A percentile compares a stretch with the other conserved stretches of the same genome.
phyloP scores from a whole-genome alignment of 2,113 vertebrate species.

The Saguinus imperator region DNA sequence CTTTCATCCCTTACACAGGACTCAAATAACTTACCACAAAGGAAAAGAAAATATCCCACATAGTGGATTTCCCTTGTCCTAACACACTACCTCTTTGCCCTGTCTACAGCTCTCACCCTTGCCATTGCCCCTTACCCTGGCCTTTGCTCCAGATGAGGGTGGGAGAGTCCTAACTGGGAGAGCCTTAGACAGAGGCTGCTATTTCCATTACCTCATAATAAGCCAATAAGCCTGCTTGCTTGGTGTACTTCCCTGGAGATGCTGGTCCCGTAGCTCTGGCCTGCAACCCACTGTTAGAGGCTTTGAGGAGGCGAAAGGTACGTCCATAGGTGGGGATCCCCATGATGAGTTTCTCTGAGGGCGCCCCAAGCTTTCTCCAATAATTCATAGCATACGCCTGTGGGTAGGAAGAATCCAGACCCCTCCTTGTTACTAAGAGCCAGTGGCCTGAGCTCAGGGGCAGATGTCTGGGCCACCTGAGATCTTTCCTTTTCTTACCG shows the following conservation, averaged over 20 bases:
- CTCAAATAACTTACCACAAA: neutral
- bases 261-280: slow-evolving; percentile 83
- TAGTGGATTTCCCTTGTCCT: neutral
- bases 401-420: neutral
- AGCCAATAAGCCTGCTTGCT: slow-evolving; percentile 88
- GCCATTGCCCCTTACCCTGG: neutral
- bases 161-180: neutral
- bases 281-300: slow-evolving; percentile 76
- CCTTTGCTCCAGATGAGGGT: neutral
- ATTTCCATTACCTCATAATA: slow-evolving; percentile 87
- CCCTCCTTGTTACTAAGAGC: neutral
- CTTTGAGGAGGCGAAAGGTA: slow-evolving; percentile 84
- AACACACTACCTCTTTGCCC: neutral
- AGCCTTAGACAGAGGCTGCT: neutral
- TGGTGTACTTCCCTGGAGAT: slow-evolving; percentile 85
- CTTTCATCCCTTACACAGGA: neutral
- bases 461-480: neutral
- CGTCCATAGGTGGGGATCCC: slow-evolving; percentile 89
- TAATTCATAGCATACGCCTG: slow-evolving; percentile 89
- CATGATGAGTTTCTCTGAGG: slow-evolving; percentile 88
- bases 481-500: slow-evolving; percentile 34
- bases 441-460: neutral
- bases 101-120: neutral
- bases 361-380: slow-evolving; percentile 87
- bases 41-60: neutral